These are phyloP conservation scores for Castor canadensis DNA, from an alignment of 2,113 vertebrate species.

Conservation along the genomic window DNA sequence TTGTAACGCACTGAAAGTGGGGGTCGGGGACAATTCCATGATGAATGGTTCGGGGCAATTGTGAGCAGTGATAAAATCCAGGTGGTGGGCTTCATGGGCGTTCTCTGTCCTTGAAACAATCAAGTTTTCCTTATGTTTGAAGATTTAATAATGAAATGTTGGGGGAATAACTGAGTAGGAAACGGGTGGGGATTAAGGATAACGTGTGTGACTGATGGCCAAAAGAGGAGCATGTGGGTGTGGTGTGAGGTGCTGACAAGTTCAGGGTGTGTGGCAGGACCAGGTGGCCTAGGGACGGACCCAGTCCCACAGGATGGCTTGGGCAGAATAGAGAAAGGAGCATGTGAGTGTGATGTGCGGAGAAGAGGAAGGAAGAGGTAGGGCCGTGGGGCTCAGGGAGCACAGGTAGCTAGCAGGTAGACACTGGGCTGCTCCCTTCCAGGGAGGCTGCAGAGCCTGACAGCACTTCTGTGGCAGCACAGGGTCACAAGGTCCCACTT, in stretches of 20 bases:
- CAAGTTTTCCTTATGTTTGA: not conserved
- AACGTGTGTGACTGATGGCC: not conserved
- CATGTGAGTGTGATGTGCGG: not conserved
- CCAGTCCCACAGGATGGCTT: not conserved
- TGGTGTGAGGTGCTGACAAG: too few species aligned
- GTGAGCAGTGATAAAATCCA: not conserved
- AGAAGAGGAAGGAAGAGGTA: too few species aligned
- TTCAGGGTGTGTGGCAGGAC: not conserved
- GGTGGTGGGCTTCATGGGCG: not conserved
- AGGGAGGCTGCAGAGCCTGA: not conserved
- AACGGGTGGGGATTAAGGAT: not conserved
- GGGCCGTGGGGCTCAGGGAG: rapidly evolving
- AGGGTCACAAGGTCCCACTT: not conserved
- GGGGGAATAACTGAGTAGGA: not conserved
- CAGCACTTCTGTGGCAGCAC: not conserved
- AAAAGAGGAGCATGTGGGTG: not conserved
- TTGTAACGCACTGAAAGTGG: not conserved
- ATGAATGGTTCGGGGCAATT: not conserved
- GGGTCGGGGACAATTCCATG: not conserved
- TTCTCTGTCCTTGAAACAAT: not conserved
- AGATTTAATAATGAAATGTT: not conserved
- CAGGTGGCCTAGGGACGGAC: not conserved
- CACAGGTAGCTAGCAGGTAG: not conserved
- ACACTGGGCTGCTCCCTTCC: not conserved
- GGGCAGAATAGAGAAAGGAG: not conserved